These are phyloP conservation scores for Sphaeridia pumilis DNA, from an alignment of 2,888 invertebrate genomes.

Conservation along the genomic window DNA sequence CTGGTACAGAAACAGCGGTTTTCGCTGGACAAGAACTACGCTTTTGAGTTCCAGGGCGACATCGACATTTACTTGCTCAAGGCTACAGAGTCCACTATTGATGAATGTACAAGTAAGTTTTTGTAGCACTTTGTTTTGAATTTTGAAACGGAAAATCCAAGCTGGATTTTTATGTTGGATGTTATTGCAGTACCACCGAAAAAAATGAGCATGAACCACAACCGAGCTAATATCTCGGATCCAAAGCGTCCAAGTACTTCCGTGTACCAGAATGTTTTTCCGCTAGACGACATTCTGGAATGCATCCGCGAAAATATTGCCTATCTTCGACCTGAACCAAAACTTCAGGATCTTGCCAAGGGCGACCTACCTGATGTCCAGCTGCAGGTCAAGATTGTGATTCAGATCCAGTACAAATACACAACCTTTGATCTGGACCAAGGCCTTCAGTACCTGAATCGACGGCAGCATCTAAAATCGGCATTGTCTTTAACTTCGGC, in stretches of 20 bases:
- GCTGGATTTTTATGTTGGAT: neutral
- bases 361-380: neutral
- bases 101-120: constrained; percentile 11
- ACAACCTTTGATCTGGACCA: neutral
- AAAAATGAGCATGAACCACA: constrained; percentile 11
- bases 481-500: neutral
- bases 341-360: neutral
- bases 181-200: constrained; percentile 9
- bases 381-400: constrained; percentile 6
- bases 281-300: neutral
- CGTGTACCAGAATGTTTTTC: constrained; percentile 12
- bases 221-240: constrained; percentile 6
- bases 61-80: constrained; percentile 11
- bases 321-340: neutral
- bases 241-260: constrained; percentile 8
- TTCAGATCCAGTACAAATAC: constrained; percentile 13
- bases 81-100: constrained; percentile 6
- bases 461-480: neutral
- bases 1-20: constrained; percentile 11
- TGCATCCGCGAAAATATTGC: constrained; percentile 10
- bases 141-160: constrained; percentile 1
- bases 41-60: constrained; percentile 14
- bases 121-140: neutral
- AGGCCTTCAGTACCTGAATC: neutral
- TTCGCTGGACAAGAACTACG: constrained; percentile 3